Conservation (phyloP, 2,113 vertebrate genomes). For the Campylorhamphus procurvoides region DNA sequence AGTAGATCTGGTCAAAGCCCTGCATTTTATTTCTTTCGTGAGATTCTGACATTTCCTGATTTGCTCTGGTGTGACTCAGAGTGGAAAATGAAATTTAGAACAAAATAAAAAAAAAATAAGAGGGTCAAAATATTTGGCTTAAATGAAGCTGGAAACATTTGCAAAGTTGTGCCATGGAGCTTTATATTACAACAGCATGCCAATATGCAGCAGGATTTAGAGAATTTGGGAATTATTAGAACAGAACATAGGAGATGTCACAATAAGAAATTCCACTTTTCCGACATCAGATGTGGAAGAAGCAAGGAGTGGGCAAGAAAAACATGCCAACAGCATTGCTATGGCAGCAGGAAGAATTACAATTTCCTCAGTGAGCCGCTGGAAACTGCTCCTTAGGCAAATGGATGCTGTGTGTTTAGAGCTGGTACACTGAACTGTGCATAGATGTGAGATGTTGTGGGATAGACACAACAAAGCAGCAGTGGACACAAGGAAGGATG, state of each 20-base stretch:
- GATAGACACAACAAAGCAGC: not conserved
- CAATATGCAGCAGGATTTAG: not conserved
- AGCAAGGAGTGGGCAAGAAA: not conserved
- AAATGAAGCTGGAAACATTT: not conserved
- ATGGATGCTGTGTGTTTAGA: not conserved
- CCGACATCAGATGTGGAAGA: not conserved
- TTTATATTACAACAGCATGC: not conserved
- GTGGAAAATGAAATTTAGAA: not conserved
- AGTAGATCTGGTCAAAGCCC: not conserved
- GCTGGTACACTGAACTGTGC: not conserved
- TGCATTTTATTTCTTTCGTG: not conserved
- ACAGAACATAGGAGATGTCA: not conserved
- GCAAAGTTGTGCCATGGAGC: not conserved
- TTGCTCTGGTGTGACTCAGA: slow-evolving; percentile 1
- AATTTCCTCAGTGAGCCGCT: not conserved
- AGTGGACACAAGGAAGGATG: not conserved
- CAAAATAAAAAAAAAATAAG: not conserved
- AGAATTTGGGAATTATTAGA: not conserved
- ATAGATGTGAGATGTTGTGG: not conserved
- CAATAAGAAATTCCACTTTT: not conserved
- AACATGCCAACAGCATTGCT: not conserved
- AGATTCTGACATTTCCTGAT: slow-evolving; percentile 2
- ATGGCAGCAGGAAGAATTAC: not conserved
- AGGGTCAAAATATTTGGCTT: not conserved
- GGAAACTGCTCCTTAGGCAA: not conserved